phyloP scores from a whole-genome alignment of 2,888 invertebrate species.

The Endotricha flammealis region DNA sequence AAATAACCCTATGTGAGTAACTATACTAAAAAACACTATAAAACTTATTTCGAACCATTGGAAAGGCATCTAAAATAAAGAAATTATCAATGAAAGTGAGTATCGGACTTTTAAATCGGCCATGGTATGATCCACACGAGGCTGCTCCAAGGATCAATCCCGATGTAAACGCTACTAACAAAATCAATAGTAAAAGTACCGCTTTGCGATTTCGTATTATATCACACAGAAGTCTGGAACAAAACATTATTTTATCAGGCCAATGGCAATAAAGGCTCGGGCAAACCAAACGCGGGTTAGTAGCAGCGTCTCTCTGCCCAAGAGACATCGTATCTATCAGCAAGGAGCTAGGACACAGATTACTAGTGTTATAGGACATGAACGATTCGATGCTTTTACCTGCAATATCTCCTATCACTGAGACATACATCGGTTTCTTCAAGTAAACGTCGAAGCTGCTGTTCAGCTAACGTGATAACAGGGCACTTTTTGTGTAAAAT shows the following conservation, averaged over 20 bases:
- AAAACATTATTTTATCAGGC: slow-evolving; percentile 9
- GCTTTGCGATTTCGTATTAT: slow-evolving; percentile 49
- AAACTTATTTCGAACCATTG: slow-evolving; percentile 38
- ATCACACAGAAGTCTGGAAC: slow-evolving; percentile 56
- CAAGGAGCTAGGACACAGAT: too few relatives aligned
- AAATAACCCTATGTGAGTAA: too few relatives aligned
- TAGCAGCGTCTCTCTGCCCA: too few relatives aligned
- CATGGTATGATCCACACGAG: slow-evolving; percentile 50
- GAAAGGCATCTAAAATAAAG: slow-evolving; percentile 41
- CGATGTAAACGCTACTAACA: slow-evolving; percentile 36
- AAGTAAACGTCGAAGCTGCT: slow-evolving; percentile 55
- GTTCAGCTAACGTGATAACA: slow-evolving; percentile 58
- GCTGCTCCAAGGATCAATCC: slow-evolving; percentile 58
- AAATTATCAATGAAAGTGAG: slow-evolving; percentile 56
- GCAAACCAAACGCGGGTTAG: too few relatives aligned
- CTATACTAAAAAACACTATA: slow-evolving; percentile 35
- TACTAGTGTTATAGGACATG: too few relatives aligned
- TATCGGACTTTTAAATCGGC: slow-evolving; percentile 59
- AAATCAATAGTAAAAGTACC: slow-evolving; percentile 31
- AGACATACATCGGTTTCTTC: slow-evolving; percentile 56
- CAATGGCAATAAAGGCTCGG: too few relatives aligned
- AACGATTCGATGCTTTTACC: slow-evolving; percentile 33
- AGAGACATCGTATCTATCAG: too few relatives aligned
- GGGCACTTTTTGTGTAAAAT: slow-evolving; percentile 67
- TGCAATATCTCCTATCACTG: slow-evolving; percentile 49